Evolutionary conservation across 2,888 invertebrate genomes (phyloP), one percentile per base, ranked within the genome.

Genomic region (Lutraria lutraria): DNA sequence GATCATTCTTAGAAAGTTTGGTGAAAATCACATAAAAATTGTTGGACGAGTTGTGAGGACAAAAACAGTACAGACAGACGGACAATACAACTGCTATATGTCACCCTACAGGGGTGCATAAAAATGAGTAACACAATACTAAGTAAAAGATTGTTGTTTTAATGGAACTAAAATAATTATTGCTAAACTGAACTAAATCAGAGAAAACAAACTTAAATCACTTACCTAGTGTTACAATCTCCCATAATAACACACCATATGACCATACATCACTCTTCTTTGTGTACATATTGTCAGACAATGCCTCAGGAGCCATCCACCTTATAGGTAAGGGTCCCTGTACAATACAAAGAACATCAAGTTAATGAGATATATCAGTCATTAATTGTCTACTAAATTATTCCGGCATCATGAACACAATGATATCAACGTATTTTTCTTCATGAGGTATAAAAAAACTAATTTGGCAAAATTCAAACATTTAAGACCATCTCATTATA

Each of bases 291-390:
- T 99, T 99, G 96, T 99, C 99, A 31, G 98, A 98, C 0, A 99
- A 97, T 0, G 99, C 98, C 96, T 99, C 99, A 0, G 99, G 98
- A 0, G 99, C 98, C 99, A 99, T 99, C 99, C 99, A 99, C 96
- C 99, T 97, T 84, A 98, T 98, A 4, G 98, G 98, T 43, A 97
- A 95, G 0, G 95, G 95, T 29, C 96, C 95, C 95, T 96, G 89
- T 16, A 86, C 90, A 16, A 83, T 21, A 31, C 8, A 54, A 76
- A 34, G 15, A 16, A 34, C 21, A 56, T 56, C 16, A 56, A 56
- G 1, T 56, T 56, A 56, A 21, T 6, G 21, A 19, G 21, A 12
- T 19, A 16, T 19, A 12, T 8, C 56, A 19, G 56, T 6, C 56
- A 19, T 19, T n/a, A n/a, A n/a, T n/a, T 8, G 56, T 19, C 56